Base-by-base conservation (phyloP, 2,113 vertebrate species). In the Artemisiospiza belli region DNA sequence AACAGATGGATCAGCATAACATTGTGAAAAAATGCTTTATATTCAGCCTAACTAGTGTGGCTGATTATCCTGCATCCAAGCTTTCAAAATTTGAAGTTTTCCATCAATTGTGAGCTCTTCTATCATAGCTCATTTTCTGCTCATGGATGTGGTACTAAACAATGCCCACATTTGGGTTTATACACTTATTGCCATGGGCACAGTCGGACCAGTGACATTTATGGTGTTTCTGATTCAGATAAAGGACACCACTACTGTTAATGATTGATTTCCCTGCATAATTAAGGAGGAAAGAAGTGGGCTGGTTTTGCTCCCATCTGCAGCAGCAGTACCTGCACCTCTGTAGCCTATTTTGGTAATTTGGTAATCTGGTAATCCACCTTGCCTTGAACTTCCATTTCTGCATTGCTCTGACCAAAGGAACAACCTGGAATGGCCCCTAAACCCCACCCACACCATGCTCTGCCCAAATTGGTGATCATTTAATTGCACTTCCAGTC, bases 301-400 rank as follows among this genome's bases (percentile, higher is more conserved):
- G 8, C 15, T 69, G 15, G 3, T 21, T 83, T 35, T 11, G n/a
- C 9, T 43, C 11, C 3, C 9, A 9, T 20, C 64, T 28, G 11
- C 0, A 33, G 44, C 13, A 68, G 30, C 0, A 46, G 3, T 2
- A 24, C 35, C 35, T 61, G 41, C 8, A 52, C 35, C 33, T 41
- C 15, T 28, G 37, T 3, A 31, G 1, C 9, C 24, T 1, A 49
- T 15, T 52, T 52, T 52, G 51, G 27, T 28, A 16, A 52, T 52
- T 2, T 52, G 51, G 27, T 30, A 18, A 30, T 54, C 7, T 54
- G 52, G 16, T 18, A 18, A 30, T 30, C 27, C 6, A 17, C 51
- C 51, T 44, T 17, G 15, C 54, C 28, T 25, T 66, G 5, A 83
- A 51, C 15, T 16, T 82, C 25, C 14, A 1, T 35, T 74, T n/a